Conservation (phyloP, 2,113 vertebrate species). For the Archilochus colubris region DNA sequence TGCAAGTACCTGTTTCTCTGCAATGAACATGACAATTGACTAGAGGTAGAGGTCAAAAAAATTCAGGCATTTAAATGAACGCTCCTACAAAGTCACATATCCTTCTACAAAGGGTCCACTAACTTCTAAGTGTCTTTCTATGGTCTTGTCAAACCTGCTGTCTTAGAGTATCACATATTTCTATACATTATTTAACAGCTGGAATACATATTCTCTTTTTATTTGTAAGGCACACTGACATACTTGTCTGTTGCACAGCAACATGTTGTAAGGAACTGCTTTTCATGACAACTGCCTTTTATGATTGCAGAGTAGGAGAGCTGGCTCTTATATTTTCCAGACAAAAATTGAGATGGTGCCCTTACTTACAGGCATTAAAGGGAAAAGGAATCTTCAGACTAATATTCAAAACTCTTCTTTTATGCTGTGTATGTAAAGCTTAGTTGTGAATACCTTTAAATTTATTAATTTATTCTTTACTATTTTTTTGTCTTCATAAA, state of each 20-base stretch:
- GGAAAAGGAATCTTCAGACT: neutral
- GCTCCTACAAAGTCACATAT: neutral
- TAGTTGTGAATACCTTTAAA: neutral
- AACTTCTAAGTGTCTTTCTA: neutral
- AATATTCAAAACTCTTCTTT: neutral
- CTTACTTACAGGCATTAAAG: neutral
- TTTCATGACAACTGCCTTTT: slow-evolving; percentile 36
- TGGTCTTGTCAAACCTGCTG: neutral
- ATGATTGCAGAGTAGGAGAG: slow-evolving; percentile 36
- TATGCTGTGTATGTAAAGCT: neutral
- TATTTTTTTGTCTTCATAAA: neutral
- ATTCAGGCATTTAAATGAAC: neutral
- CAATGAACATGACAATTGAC: neutral
- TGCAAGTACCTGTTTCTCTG: neutral
- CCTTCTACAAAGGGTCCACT: neutral
- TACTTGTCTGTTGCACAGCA: slow-evolving; percentile 46
- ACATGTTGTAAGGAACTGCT: slow-evolving; percentile 1
- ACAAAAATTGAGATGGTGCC: slow-evolving; percentile 6
- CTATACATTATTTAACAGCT: slow-evolving; percentile 23
- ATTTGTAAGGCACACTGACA: slow-evolving; percentile 5
- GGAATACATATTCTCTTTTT: slow-evolving; percentile 32
- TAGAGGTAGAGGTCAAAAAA: neutral
- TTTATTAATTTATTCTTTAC: neutral
- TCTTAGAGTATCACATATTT: neutral
- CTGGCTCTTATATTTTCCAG: slow-evolving; percentile 42